Percentiles rank a stretch among this genome's conserved stretches.
Evolutionary conservation across 2,888 invertebrate genomes (phyloP).

Genomic region (Troilus luridus): DNA sequence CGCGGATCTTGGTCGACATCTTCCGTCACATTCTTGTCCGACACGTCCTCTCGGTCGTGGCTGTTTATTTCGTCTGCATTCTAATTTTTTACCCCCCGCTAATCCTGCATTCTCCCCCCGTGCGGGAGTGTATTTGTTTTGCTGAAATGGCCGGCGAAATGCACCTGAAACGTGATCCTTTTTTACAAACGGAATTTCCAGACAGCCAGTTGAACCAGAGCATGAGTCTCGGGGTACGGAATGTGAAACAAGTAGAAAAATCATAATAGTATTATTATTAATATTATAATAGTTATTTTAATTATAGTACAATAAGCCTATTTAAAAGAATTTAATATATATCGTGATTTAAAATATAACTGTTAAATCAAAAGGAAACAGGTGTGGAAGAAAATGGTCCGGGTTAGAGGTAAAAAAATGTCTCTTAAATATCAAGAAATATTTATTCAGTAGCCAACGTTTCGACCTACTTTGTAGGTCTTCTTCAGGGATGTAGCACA

Average conservation of each 20-base stretch:
- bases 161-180: constrained; percentile 32
- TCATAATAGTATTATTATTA: not conserved
- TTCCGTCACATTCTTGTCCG: constrained; percentile 37
- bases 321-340: too few relatives aligned
- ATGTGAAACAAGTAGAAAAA: not conserved
- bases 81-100: not conserved
- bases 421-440: too few relatives aligned
- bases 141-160: constrained; percentile 34
- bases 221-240: not conserved
- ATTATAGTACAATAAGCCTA: too few relatives aligned
- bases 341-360: too few relatives aligned
- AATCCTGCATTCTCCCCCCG: not conserved
- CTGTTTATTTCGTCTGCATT: constrained; percentile 29
- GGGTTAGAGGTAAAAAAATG: too few relatives aligned
- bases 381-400: too few relatives aligned
- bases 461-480: too few relatives aligned
- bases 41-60: not conserved
- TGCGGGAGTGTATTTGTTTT: constrained; percentile 28
- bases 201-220: constrained; percentile 25
- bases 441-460: too few relatives aligned
- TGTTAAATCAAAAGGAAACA: too few relatives aligned
- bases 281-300: not conserved
- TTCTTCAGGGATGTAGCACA: too few relatives aligned
- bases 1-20: not conserved
- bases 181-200: constrained; percentile 17